These are phyloP conservation scores for Cervus canadensis DNA, from an alignment of 2,113 vertebrate genomes.

Conservation along the genomic window DNA sequence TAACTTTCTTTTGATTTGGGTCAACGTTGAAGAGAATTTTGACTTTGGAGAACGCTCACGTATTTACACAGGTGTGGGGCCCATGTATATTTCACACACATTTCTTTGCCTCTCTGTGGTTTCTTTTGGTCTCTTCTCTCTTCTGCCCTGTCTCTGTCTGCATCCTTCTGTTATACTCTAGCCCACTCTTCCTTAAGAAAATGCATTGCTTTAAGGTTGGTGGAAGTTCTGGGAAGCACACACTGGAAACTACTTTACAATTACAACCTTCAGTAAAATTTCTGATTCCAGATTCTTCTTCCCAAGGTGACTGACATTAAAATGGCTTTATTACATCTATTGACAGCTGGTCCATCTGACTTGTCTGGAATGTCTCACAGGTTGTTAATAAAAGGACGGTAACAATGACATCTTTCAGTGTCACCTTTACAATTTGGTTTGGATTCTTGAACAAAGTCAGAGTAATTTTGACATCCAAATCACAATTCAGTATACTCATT, in stretches of 20 bases:
- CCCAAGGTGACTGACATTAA: background rate
- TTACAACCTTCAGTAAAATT: background rate
- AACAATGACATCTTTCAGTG: background rate
- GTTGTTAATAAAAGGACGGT: background rate
- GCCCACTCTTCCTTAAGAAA: background rate
- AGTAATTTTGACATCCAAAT: background rate
- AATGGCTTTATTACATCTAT: background rate
- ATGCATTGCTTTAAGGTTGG: background rate
- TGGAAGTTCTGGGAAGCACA: background rate
- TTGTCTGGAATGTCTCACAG: background rate
- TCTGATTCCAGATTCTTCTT: background rate
- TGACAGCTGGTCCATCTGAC: background rate
- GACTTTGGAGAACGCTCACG: background rate
- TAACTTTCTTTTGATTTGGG: constrained; percentile 23
- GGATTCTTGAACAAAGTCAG: background rate
- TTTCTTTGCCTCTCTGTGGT: background rate
- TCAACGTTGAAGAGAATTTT: background rate
- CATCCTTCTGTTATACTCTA: background rate
- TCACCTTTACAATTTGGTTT: background rate
- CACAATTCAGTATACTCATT: background rate
- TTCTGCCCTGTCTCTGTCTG: background rate
- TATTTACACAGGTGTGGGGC: constrained; percentile 39
- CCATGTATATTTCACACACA: background rate
- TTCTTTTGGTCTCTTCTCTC: background rate
- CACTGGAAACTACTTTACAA: background rate